A percentile compares a stretch with the other conserved stretches of the same genome.
Conservation (phyloP, 2,113 vertebrate genomes). For the Progne subis region DNA sequence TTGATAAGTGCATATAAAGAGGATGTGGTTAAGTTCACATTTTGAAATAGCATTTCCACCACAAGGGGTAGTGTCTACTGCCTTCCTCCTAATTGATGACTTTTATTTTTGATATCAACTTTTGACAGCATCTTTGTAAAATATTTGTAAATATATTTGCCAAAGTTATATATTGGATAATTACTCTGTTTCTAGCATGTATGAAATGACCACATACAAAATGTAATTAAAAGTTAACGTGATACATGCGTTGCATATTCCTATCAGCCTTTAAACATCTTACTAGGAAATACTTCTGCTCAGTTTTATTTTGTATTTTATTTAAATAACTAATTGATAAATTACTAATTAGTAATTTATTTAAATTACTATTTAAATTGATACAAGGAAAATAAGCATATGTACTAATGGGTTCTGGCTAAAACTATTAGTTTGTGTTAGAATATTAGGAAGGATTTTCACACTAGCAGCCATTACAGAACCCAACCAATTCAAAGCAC, state of each 20-base stretch:
- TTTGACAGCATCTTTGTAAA: not conserved
- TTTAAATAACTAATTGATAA: not conserved
- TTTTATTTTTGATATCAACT: not conserved
- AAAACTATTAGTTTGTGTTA: not conserved
- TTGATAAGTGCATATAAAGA: not conserved
- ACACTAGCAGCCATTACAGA: not conserved
- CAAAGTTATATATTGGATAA: not conserved
- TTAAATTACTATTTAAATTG: not conserved
- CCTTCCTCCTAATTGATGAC: not conserved
- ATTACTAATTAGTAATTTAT: not conserved
- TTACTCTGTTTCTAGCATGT: not conserved
- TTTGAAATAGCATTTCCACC: not conserved
- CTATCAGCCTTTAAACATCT: not conserved
- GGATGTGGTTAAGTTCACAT: not conserved
- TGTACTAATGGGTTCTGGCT: not conserved
- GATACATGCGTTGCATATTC: not conserved
- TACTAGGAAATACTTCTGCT: not conserved
- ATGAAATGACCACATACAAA: not conserved
- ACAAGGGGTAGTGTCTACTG: not conserved
- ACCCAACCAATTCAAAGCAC: not conserved
- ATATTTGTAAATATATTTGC: not conserved
- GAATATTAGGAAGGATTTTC: not conserved
- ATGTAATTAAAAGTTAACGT: not conserved
- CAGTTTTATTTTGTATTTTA: not conserved
- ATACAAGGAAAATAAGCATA: not conserved